Base-by-base conservation (phyloP, 2,888 invertebrate species). In the Chrysina gloriosa region DNA sequence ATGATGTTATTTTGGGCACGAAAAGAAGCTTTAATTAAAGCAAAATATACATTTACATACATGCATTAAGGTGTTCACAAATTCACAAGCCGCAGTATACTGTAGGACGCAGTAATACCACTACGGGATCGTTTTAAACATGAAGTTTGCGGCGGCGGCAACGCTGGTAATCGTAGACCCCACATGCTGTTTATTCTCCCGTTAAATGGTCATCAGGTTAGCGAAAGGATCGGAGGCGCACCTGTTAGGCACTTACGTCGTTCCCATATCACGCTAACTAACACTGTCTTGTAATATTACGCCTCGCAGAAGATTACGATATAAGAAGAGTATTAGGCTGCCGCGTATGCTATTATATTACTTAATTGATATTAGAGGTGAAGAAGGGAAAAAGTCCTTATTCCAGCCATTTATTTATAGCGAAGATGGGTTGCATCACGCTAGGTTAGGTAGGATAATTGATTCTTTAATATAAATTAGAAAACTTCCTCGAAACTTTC, bases 221-320 rank as follows among this genome's bases (percentile, higher is more conserved):
- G 75, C 75, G 75, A 72, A 74, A 75, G 77, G 74, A 76, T 77
- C 76, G 73, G 25, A 29, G 70, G 73, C 77, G 74, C 78, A 78
- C 78, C 78, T 78, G 78, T 77, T 78, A 76, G 73, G 76, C 78
- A 78, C 77, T 78, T 78, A 74, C 75, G 69, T 66, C 68, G 76
- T 77, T 78, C 78, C 76, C 78, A 78, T 69, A 58, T 58, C 68
- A 27, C 58, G 58, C 48, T 48, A 67, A 67, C 66, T 67, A 67
- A 67, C 66, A 67, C 47, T 58, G 66, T 66, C 48, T 61, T 39
- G 66, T 61, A 67, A 67, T 67, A 67, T 67, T 67, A 58, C 58
- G 48, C 66, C 48, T 48, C 56, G 48, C 14, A 58, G 48, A 61
- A 61, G 58, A 61, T 61, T 61, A 61, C 58, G 42, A 61, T 61